These are phyloP conservation scores for Ruditapes philippinarum DNA, from an alignment of 1,140 invertebrate genomes.

Conservation along the genomic window DNA sequence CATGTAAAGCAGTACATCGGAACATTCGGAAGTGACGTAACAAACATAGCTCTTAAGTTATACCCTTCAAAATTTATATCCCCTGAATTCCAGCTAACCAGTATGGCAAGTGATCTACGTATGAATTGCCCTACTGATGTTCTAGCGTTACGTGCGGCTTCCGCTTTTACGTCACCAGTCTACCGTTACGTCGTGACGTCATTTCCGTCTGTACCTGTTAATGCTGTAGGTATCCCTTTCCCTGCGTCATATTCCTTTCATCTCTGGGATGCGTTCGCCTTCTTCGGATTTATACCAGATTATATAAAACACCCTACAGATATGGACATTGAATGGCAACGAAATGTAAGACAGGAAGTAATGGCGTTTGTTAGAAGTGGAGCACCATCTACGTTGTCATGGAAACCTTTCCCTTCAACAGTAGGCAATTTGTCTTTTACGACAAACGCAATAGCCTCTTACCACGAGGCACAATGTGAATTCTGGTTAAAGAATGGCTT, in stretches of 20 bases:
- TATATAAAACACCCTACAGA: conserved; percentile 67
- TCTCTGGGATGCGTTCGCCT: conserved; percentile 78
- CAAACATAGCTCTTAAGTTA: conserved; percentile 60
- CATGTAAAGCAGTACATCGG: conserved; percentile 64
- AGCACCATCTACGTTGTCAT: conserved; percentile 61
- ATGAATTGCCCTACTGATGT: conserved; percentile 73
- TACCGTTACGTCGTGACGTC: conserved; percentile 75
- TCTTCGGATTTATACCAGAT: conserved; percentile 76
- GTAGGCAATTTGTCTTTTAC: conserved; percentile 60
- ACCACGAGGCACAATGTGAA: conserved; percentile 47
- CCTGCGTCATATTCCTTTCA: conserved; percentile 74
- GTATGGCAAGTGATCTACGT: conserved; percentile 70
- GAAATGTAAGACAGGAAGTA: conserved; percentile 71
- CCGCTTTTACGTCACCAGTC: conserved; percentile 68
- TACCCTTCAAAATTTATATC: conserved; percentile 72
- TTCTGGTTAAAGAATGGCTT: conserved; percentile 57
- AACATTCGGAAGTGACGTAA: conserved; percentile 63
- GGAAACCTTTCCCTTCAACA: conserved; percentile 61
- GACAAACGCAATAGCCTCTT: background rate
- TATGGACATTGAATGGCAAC: conserved; percentile 73
- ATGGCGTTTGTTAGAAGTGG: conserved; percentile 73
- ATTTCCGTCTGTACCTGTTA: conserved; percentile 70
- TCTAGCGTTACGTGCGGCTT: conserved; percentile 52
- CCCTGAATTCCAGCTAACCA: conserved; percentile 66
- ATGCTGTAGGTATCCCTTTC: conserved; percentile 68